Conservation (phyloP, 2,888 invertebrate genomes). For the Erebia palarica region DNA sequence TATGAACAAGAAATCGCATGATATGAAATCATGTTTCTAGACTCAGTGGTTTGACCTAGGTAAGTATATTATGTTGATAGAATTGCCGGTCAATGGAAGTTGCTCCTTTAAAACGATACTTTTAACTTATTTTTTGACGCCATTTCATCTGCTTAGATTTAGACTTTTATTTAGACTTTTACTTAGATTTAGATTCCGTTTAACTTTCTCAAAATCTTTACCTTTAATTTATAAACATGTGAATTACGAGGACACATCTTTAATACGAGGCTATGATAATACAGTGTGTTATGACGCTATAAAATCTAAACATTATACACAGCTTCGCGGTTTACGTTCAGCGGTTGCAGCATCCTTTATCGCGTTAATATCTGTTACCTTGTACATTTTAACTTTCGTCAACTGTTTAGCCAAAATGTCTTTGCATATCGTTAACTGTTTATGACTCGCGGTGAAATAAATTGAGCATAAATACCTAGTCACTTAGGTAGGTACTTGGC, state of each 20-base stretch:
- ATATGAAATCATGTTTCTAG: no score
- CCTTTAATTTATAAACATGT: no score
- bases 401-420: constrained; percentile 24
- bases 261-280: not conserved
- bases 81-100: no score
- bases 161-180: no score
- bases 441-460: not conserved
- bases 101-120: no score
- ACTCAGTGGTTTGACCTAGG: no score
- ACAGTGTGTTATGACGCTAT: constrained; percentile 15
- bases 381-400: constrained; percentile 21
- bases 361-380: constrained; percentile 24
- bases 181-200: no score
- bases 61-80: no score
- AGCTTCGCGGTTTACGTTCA: constrained; percentile 15
- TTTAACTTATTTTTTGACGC: no score
- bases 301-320: constrained; percentile 17
- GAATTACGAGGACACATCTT: not conserved
- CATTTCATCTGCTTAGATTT: no score
- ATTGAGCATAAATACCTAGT: not conserved
- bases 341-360: constrained; percentile 21
- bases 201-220: not conserved
- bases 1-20: no score
- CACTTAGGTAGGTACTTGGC: no score
- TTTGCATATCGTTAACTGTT: constrained; percentile 15